Base-by-base conservation (phyloP, 2,888 invertebrate genomes). In the Ametastegia equiseti region DNA sequence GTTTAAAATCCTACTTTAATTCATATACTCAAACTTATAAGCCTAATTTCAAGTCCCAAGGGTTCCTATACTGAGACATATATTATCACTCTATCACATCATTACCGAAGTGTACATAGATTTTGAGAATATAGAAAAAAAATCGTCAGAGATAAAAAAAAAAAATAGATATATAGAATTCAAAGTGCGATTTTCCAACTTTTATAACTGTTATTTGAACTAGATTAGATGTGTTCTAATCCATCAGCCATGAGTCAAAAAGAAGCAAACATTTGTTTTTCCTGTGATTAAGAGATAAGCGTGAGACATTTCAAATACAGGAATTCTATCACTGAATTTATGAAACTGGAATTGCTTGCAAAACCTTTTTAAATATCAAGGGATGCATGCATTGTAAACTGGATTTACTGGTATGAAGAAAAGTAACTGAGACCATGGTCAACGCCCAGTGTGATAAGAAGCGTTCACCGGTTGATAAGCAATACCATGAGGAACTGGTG, bases 401-500 rank as follows among this genome's bases (percentile, higher is more conserved):
- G 47, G 36, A 65, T 65, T 65, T 30, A 7, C 71, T 47, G 75
- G 54, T 75, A 75, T 54, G 36, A 50, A 75, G 63, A 45, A 50
- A 75, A 60, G 23, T 39, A 42, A 42, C 63, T 78, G 42, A 23
- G 33, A 42, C 27, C 54, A 23, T n/a, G 33, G 60, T 78, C 63
- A 60, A 78, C 78, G 78, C 78, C 78, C 78, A 78, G 78, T 63
- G 39, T 78, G 78, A 78, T 78, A 78, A 78, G 78, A 69, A 23
- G 19, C 30, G 19, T 33, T 45, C 47, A 39, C 19, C 6, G 11
- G 54, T 80, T 57, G 71, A 80, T 80, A 67, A 71, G 57, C 36
- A n/a, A 36, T 19, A 65, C 9, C 19, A n/a, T 39, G 54, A 19
- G 19, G 36, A 36, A 54, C n/a, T 47, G 63, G n/a, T 42, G 45